phyloP scores from a whole-genome alignment of 2,113 vertebrate species.

The Collichthys lucidus region DNA sequence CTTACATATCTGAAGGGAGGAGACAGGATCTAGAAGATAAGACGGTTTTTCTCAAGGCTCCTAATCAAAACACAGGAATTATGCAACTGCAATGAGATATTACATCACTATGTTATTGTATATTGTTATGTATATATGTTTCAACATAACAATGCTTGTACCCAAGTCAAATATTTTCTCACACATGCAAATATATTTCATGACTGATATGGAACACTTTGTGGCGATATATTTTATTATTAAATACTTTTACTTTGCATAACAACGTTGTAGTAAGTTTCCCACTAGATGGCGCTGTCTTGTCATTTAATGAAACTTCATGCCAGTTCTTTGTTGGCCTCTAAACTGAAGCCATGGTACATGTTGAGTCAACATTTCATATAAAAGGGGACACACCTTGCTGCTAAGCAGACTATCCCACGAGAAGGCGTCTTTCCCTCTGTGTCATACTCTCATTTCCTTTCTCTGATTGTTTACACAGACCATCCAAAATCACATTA shows the following conservation, averaged over 20 bases:
- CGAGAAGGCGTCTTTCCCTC: neutral
- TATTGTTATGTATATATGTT: neutral
- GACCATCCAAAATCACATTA: neutral
- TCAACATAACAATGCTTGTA: neutral
- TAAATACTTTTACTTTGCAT: neutral
- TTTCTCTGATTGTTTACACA: neutral
- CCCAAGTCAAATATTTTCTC: neutral
- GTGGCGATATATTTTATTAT: neutral
- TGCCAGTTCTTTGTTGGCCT: conserved; percentile 5
- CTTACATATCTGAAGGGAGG: neutral
- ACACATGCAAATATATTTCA: neutral
- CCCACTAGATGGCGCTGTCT: conserved; percentile 64
- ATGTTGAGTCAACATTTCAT: conserved; percentile 20
- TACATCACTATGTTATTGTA: neutral
- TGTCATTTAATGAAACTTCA: neutral
- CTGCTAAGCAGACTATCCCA: neutral
- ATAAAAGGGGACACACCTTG: conserved; percentile 11
- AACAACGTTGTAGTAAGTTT: neutral
- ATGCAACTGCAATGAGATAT: neutral
- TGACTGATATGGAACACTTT: too few species aligned
- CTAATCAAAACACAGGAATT: neutral
- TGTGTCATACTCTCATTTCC: neutral
- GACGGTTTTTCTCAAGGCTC: neutral
- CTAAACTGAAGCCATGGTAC: conserved; percentile 6
- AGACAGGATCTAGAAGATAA: neutral